Percentiles rank a stretch among this genome's conserved stretches.
Evolutionary conservation across 2,888 invertebrate genomes (phyloP).

Genomic region (Melanostoma scalare): DNA sequence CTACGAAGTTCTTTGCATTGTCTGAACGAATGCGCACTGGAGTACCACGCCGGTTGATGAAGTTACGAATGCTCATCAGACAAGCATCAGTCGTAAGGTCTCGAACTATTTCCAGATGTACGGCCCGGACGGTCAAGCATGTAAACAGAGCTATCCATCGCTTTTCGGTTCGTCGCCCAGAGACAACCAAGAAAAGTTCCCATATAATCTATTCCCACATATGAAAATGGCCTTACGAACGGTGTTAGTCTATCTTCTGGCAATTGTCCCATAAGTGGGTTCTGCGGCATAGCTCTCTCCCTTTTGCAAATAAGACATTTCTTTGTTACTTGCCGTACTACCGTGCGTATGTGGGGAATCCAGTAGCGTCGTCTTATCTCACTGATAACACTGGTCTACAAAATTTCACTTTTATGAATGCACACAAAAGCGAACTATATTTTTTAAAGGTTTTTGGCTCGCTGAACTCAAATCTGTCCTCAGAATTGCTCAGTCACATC

Average conservation of each 20-base stretch:
- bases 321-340: neutral
- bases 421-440: too few relatives aligned
- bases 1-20: constrained; percentile 38
- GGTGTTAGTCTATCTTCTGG: constrained; percentile 48
- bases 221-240: constrained; percentile 17
- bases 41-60: constrained; percentile 27
- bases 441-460: too few relatives aligned
- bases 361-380: constrained; percentile 10
- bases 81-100: constrained; percentile 15
- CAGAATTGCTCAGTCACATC: too few relatives aligned
- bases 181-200: constrained; percentile 40
- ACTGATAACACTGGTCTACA: too few relatives aligned
- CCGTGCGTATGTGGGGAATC: neutral
- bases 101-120: constrained; percentile 34
- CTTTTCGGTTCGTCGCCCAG: constrained; percentile 45
- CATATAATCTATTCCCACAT: constrained; percentile 38
- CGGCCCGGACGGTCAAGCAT: constrained; percentile 20
- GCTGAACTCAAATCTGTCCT: too few relatives aligned
- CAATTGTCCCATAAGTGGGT: constrained; percentile 55
- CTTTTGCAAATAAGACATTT: constrained; percentile 27
- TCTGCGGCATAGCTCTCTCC: constrained; percentile 10
- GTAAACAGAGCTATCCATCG: constrained; percentile 50
- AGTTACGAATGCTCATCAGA: constrained; percentile 26
- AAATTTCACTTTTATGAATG: too few relatives aligned
- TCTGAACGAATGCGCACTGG: constrained; percentile 24